phyloP scores from a whole-genome alignment of 1,140 invertebrate species.

The Sipha flava region DNA sequence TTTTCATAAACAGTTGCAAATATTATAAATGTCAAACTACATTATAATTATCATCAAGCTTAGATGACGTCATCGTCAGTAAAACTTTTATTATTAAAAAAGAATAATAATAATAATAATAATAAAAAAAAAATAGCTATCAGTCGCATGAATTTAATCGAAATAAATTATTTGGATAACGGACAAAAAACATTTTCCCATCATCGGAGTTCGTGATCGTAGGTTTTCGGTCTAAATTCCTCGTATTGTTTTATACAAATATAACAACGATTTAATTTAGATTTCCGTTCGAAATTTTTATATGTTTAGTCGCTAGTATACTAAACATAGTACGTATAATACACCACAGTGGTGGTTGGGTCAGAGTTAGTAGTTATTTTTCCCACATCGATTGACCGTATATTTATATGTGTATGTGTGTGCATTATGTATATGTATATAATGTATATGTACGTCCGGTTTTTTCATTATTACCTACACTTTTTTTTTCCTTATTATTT shows the following conservation, averaged over 20 bases:
- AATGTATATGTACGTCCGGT: neutral
- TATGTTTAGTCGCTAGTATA: neutral
- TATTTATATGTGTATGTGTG: neutral
- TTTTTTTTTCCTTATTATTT: constrained; percentile 5
- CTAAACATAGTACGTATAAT: neutral
- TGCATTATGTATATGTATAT: neutral
- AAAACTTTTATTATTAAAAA: too few species aligned
- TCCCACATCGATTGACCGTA: neutral
- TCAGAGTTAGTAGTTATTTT: neutral
- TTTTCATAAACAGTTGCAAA: too few species aligned
- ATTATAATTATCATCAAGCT: too few species aligned
- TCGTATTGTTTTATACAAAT: neutral
- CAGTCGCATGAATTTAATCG: too few species aligned
- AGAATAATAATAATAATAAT: too few species aligned
- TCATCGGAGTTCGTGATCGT: neutral
- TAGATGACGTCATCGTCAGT: too few species aligned
- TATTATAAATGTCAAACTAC: too few species aligned
- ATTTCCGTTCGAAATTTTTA: neutral
- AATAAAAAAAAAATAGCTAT: too few species aligned
- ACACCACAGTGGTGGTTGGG: neutral
- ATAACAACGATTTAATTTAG: neutral
- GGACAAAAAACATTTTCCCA: neutral
- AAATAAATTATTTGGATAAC: too few species aligned
- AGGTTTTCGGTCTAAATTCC: neutral
- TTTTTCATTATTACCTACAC: constrained; percentile 13